A percentile compares a stretch with the other conserved stretches of the same genome.
Evolutionary conservation across 2,888 invertebrate genomes (phyloP).

Genomic region (Pristionchus mayeri): DNA sequence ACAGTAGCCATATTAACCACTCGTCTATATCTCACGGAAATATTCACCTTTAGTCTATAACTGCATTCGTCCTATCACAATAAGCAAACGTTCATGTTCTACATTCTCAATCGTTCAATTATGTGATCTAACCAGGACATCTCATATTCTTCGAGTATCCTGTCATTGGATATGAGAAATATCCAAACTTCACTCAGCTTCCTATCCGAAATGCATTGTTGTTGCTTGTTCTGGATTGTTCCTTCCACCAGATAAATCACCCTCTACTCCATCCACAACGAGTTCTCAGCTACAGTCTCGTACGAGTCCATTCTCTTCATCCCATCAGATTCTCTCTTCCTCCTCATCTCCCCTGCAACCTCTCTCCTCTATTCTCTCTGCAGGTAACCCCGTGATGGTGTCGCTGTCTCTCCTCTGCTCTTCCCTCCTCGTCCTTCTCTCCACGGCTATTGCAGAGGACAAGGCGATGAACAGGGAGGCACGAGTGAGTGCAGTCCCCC

Average conservation of each 20-base stretch:
- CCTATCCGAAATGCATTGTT: constrained; percentile 11
- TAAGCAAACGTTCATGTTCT: background rate
- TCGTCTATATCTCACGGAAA: background rate
- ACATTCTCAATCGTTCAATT: background rate
- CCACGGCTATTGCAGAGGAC: constrained; percentile 5
- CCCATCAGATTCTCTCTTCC: too few species aligned
- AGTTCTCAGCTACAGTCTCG: too few species aligned
- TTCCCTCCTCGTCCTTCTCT: constrained; percentile 25
- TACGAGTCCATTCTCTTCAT: too few species aligned
- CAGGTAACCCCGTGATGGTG: constrained; percentile 42
- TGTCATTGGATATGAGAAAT: too few species aligned
- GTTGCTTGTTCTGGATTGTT: constrained; percentile 2
- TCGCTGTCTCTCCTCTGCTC: constrained; percentile 11
- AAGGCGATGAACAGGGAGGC: constrained; percentile 8
- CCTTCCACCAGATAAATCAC: constrained; percentile 1
- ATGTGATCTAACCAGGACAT: too few species aligned
- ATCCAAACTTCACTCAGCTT: background rate
- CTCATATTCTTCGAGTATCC: background rate
- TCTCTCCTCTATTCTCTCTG: background rate
- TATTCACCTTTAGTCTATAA: background rate
- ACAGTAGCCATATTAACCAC: background rate
- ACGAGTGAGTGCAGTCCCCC: constrained; percentile 12
- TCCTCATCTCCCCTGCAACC: background rate
- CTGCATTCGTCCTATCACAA: background rate
- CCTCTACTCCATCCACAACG: constrained; percentile 14